A percentile compares a stretch with the other conserved stretches of the same genome.
phyloP scores from a whole-genome alignment of 1,140 invertebrate genomes.

The Homarus americanus region DNA sequence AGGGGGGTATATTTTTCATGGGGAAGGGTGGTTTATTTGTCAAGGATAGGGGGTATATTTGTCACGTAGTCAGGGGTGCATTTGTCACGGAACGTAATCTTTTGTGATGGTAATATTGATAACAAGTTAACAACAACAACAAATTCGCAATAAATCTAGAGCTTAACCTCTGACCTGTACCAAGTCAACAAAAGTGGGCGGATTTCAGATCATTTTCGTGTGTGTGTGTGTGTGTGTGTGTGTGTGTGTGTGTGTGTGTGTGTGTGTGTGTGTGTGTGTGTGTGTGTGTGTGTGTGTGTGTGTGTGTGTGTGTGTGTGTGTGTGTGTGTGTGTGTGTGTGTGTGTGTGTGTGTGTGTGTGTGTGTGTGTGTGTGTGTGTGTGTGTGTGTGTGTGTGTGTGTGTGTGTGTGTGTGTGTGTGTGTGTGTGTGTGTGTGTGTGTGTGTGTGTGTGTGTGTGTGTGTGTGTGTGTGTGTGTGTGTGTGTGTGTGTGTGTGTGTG shows the following conservation, averaged over 20 bases:
- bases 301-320: constrained; percentile 1
- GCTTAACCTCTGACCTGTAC: too few relatives aligned
- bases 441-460: constrained; percentile 27
- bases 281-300: constrained; percentile 39
- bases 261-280: constrained; percentile 41
- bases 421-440: constrained; percentile 36
- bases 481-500: not conserved
- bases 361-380: constrained; percentile 36
- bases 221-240: constrained; percentile 39
- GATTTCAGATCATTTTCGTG: not conserved
- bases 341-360: constrained; percentile 25
- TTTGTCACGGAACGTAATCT: too few relatives aligned
- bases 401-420: constrained; percentile 37
- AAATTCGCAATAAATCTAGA: too few relatives aligned
- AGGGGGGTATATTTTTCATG: too few relatives aligned
- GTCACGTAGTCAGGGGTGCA: too few relatives aligned
- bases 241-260: constrained; percentile 50
- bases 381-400: constrained; percentile 37
- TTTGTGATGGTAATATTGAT: too few relatives aligned
- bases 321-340: constrained; percentile 6
- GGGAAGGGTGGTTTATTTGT: too few relatives aligned
- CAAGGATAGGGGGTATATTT: too few relatives aligned
- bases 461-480: constrained; percentile 8
- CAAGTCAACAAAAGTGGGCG: too few relatives aligned
- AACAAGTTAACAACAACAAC: too few relatives aligned